A percentile compares a stretch with the other conserved stretches of the same genome.
These are phyloP conservation scores for Nebria ingens DNA, from an alignment of 1,140 invertebrate genomes.

Conservation along the genomic window DNA sequence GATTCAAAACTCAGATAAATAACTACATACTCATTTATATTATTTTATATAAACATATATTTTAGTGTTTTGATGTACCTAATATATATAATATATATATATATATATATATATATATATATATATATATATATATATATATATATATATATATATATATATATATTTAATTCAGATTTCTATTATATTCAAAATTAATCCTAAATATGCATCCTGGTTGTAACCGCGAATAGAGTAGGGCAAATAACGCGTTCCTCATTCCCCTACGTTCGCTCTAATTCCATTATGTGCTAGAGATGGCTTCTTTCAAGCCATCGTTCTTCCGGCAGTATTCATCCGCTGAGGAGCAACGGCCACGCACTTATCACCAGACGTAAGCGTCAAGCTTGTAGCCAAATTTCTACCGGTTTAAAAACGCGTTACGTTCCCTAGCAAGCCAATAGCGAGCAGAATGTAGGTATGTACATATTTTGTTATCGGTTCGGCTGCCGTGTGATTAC, in stretches of 20 bases:
- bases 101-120: not conserved
- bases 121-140: not conserved
- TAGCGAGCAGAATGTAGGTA: not conserved
- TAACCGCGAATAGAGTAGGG: not conserved
- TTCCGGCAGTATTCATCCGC: slow-evolving; percentile 1
- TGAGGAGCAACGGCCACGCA: not conserved
- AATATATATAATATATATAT: not conserved
- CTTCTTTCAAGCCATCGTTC: slow-evolving; percentile 9
- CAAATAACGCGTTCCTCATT: not conserved
- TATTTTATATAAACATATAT: not conserved
- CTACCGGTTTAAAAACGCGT: slow-evolving; percentile 5
- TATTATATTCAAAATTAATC: not conserved
- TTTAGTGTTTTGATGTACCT: not conserved
- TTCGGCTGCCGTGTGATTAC: not conserved
- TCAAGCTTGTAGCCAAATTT: slow-evolving; percentile 3
- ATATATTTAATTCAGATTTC: not conserved
- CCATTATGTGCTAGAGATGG: slow-evolving; percentile 7
- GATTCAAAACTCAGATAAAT: no score
- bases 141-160: not conserved
- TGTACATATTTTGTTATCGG: slow-evolving; percentile 7
- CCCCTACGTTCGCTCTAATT: slow-evolving; percentile 1
- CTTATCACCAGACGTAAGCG: not conserved
- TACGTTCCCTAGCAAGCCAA: not conserved
- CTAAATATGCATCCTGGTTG: not conserved
- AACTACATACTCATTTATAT: not conserved